These are phyloP conservation scores for Elmis aenea DNA, from an alignment of 2,888 invertebrate species.

Conservation along the genomic window DNA sequence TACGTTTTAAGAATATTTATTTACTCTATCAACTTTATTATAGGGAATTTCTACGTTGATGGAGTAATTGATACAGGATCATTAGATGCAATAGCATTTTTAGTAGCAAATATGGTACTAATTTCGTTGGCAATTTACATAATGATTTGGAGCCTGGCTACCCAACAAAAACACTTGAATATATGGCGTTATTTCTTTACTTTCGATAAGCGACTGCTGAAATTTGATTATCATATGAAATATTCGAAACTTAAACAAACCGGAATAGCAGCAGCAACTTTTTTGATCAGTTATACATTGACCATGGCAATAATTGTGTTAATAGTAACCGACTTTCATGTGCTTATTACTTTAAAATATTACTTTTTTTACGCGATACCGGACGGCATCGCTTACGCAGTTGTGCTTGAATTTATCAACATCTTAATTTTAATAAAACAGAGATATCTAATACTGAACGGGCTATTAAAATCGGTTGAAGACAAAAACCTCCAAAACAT, in stretches of 20 bases:
- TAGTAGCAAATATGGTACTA: conserved; percentile 1
- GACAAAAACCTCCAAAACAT: not conserved
- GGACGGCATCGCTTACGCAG: conserved; percentile 2
- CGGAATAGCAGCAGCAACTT: too few species aligned
- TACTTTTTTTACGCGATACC: conserved; percentile 3
- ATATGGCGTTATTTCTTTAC: too few species aligned
- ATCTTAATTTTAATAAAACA: conserved; percentile 1
- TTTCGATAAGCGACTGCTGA: too few species aligned
- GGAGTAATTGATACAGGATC: conserved; percentile 2
- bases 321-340: not conserved
- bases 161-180: not conserved
- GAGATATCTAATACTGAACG: not conserved
- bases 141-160: conserved; percentile 4
- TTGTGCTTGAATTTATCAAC: conserved; percentile 1
- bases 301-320: not conserved
- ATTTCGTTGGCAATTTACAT: conserved; percentile 1
- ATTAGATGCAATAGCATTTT: conserved; percentile 5
- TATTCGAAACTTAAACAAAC: too few species aligned
- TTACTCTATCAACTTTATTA: not conserved
- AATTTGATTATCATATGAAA: too few species aligned
- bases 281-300: not conserved
- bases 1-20: not conserved
- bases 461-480: not conserved
- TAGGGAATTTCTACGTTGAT: conserved; percentile 3
- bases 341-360: conserved; percentile 1